A percentile compares a stretch with the other conserved stretches of the same genome.
Evolutionary conservation across 2,888 invertebrate species (phyloP).

Genomic region (Drosophila paramelanica): DNA sequence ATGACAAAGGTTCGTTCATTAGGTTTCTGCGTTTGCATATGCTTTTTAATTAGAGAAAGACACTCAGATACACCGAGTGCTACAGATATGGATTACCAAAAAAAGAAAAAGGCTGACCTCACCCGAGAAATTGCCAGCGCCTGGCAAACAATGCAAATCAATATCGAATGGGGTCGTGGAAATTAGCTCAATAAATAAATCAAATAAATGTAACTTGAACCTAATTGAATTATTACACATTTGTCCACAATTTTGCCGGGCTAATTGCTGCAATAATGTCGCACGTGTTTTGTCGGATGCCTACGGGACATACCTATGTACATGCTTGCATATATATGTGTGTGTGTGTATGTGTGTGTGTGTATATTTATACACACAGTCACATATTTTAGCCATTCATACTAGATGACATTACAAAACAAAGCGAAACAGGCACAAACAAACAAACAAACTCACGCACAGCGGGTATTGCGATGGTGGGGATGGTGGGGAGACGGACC

Average conservation of each 20-base stretch:
- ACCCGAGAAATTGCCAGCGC: constrained; percentile 1
- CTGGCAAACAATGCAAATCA: constrained; percentile 28
- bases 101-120: background rate
- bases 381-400: constrained; percentile 52
- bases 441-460: constrained; percentile 6
- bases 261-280: constrained; percentile 79
- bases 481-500: constrained; percentile 16
- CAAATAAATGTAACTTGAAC: constrained; percentile 75
- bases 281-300: constrained; percentile 65
- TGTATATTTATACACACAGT: constrained; percentile 4
- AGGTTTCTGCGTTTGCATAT: constrained; percentile 54
- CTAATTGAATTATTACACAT: constrained; percentile 80
- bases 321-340: background rate
- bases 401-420: constrained; percentile 52
- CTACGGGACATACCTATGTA: constrained; percentile 25
- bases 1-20: constrained; percentile 68
- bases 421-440: constrained; percentile 30
- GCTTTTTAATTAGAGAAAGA: constrained; percentile 61
- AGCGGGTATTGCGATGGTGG: background rate
- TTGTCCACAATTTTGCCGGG: constrained; percentile 70
- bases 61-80: background rate
- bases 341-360: background rate
- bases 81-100: background rate
- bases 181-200: constrained; percentile 69
- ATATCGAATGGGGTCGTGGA: constrained; percentile 14